These are phyloP conservation scores for Trichoplusia ni DNA, from an alignment of 1,140 invertebrate species.

Conservation along the genomic window DNA sequence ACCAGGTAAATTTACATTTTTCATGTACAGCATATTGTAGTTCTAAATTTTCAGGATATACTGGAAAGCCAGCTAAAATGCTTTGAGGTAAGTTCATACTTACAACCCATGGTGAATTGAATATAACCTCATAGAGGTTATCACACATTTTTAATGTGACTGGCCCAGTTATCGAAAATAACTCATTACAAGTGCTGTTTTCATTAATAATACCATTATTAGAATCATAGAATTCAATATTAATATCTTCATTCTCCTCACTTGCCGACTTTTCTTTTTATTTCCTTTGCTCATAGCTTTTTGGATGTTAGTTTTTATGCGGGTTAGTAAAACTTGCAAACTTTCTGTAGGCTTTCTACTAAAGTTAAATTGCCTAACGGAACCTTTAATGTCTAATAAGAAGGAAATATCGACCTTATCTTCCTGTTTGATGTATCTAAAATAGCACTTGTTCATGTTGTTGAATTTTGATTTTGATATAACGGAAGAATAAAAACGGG, in stretches of 20 bases:
- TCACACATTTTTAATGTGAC: constrained; percentile 81
- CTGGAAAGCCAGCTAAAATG: constrained; percentile 88
- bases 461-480: constrained; percentile 61
- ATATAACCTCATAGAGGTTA: constrained; percentile 82
- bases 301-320: constrained; percentile 84
- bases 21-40: constrained; percentile 82
- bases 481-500: constrained; percentile 46
- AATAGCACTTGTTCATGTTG: constrained; percentile 69
- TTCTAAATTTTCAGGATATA: constrained; percentile 90
- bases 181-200: constrained; percentile 75
- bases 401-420: constrained; percentile 70
- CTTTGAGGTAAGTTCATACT: constrained; percentile 85
- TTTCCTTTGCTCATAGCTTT: constrained; percentile 80
- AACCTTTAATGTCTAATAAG: constrained; percentile 62
- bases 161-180: constrained; percentile 72
- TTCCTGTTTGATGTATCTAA: constrained; percentile 60
- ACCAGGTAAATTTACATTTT: constrained; percentile 88
- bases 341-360: constrained; percentile 83
- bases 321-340: constrained; percentile 81
- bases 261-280: constrained; percentile 71
- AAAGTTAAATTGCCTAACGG: constrained; percentile 85
- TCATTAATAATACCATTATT: constrained; percentile 63
- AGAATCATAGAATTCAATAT: constrained; percentile 52
- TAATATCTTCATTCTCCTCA: constrained; percentile 44
- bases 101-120: constrained; percentile 89